phyloP scores from a whole-genome alignment of 2,888 invertebrate species.

The Latrodectus elegans region DNA sequence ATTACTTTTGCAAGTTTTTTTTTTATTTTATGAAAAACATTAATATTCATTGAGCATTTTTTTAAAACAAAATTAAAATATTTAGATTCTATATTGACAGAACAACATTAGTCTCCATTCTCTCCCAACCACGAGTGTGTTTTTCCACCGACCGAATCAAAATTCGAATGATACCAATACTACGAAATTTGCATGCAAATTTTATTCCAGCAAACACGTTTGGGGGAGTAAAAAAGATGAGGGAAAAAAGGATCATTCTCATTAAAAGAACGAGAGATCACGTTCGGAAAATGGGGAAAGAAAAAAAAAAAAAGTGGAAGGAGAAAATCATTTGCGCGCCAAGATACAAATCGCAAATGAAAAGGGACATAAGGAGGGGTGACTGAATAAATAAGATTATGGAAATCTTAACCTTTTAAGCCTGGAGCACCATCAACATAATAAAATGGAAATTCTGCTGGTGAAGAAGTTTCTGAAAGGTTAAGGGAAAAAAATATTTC shows the following conservation, averaged over 20 bases:
- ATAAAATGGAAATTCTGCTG: constrained; percentile 14
- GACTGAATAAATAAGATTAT: constrained; percentile 62
- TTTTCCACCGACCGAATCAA: too few species aligned
- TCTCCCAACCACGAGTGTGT: too few species aligned
- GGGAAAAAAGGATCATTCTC: constrained; percentile 26
- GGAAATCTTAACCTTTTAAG: constrained; percentile 53
- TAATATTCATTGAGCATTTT: too few species aligned
- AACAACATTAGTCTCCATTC: too few species aligned
- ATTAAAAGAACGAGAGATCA: constrained; percentile 19
- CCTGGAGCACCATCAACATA: constrained; percentile 23
- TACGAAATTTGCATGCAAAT: constrained; percentile 46
- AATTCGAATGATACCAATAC: neutral
- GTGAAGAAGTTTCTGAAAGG: neutral
- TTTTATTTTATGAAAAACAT: too few species aligned
- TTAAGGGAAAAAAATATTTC: neutral
- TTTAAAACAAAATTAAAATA: too few species aligned
- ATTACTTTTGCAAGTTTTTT: too few species aligned
- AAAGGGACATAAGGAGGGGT: constrained; percentile 12
- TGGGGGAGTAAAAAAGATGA: neutral
- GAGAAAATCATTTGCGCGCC: constrained; percentile 16
- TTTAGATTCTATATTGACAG: too few species aligned
- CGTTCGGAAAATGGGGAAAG: neutral
- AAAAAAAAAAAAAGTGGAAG: constrained; percentile 11
- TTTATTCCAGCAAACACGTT: constrained; percentile 22
- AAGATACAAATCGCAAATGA: constrained; percentile 9